These are phyloP conservation scores for Tympanoctomys barrerae DNA, from an alignment of 2,797 vertebrate genomes.

Conservation along the genomic window DNA sequence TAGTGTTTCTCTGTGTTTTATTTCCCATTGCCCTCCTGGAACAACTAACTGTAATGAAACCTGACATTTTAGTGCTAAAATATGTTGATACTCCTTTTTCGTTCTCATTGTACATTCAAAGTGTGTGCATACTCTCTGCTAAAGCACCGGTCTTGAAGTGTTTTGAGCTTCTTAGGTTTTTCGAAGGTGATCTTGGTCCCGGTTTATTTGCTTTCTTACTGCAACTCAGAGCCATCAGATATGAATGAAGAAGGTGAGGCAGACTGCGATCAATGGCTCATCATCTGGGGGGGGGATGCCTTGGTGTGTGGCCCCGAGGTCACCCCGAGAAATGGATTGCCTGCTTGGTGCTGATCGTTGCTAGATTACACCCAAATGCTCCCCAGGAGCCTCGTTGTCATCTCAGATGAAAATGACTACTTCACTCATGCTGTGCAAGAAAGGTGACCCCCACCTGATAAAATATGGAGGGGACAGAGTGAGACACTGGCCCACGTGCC, in stretches of 20 bases:
- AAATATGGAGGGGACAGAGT: not conserved
- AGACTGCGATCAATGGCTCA: not conserved
- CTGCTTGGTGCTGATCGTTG: not conserved
- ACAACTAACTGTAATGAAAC: slow-evolving; percentile 82
- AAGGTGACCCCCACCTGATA: not conserved
- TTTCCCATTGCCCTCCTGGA: slow-evolving; percentile 78
- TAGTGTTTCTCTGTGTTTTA: slow-evolving; percentile 77
- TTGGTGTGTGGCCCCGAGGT: not conserved
- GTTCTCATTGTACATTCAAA: slow-evolving; percentile 63
- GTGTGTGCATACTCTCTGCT: not conserved
- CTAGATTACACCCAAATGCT: not conserved
- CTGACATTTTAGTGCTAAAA: slow-evolving; percentile 78
- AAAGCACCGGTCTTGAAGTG: not conserved
- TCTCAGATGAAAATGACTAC: not conserved
- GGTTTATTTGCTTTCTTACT: slow-evolving; percentile 38
- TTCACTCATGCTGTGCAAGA: not conserved
- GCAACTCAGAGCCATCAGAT: not conserved
- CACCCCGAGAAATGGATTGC: not conserved
- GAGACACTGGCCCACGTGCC: not conserved
- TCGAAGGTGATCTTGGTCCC: not conserved
- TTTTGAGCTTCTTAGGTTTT: slow-evolving; percentile 53
- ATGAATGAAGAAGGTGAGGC: not conserved
- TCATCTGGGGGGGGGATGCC: not conserved
- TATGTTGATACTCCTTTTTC: slow-evolving; percentile 63
- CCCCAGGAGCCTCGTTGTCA: too few relatives aligned